A percentile compares a stretch with the other conserved stretches of the same genome.
These are phyloP conservation scores for Solen grandis DNA, from an alignment of 1,140 invertebrate species.

Conservation along the genomic window DNA sequence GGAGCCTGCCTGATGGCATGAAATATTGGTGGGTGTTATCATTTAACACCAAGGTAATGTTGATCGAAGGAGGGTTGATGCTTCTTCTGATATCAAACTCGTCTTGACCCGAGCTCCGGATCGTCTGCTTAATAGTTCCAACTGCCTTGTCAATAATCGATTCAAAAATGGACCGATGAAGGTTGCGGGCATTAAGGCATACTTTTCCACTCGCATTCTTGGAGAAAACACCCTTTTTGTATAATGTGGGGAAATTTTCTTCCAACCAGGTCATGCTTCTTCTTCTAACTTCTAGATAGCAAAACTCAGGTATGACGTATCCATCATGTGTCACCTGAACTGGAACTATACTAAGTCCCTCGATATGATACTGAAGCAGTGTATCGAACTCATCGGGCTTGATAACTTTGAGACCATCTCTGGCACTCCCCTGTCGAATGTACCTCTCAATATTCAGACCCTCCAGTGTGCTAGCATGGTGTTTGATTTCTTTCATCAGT, in stretches of 20 bases:
- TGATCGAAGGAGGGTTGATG: slow-evolving; percentile 43
- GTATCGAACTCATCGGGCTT: slow-evolving; percentile 43
- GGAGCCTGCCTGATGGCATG: slow-evolving; percentile 1
- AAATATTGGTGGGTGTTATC: not conserved
- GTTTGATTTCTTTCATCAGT: not conserved
- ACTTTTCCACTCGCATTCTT: not conserved
- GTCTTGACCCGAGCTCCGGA: not conserved
- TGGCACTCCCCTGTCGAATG: slow-evolving; percentile 31
- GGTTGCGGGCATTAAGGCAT: slow-evolving; percentile 12
- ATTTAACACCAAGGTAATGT: slow-evolving; percentile 13
- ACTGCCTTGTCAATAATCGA: slow-evolving; percentile 32
- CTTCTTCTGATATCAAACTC: not conserved
- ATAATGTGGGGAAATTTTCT: not conserved
- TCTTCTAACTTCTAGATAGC: not conserved
- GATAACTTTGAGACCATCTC: slow-evolving; percentile 39
- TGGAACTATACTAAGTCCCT: slow-evolving; percentile 7
- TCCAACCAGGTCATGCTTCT: not conserved
- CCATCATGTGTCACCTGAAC: not conserved
- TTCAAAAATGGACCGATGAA: slow-evolving; percentile 16
- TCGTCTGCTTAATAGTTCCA: slow-evolving; percentile 2
- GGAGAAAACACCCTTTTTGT: not conserved
- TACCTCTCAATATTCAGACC: slow-evolving; percentile 29
- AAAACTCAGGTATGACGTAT: not conserved
- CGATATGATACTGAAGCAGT: slow-evolving; percentile 28
- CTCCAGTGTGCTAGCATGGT: not conserved